These are phyloP conservation scores for Brenthis daphne DNA, from an alignment of 2,888 invertebrate genomes.

Conservation along the genomic window DNA sequence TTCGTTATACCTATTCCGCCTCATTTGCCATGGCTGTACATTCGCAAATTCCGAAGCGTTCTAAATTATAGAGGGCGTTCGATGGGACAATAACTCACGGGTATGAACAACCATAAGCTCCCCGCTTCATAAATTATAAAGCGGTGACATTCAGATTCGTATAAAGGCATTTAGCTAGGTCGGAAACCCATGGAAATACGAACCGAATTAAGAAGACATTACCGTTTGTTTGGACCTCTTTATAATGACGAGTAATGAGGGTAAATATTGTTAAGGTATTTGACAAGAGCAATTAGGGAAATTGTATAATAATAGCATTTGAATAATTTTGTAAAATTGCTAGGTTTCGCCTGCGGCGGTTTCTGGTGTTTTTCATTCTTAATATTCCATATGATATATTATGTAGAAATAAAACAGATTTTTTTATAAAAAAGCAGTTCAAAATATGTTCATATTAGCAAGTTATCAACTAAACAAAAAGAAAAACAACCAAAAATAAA, in stretches of 20 bases:
- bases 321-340: no score
- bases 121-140: slow-evolving; percentile 66
- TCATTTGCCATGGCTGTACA: slow-evolving; percentile 38
- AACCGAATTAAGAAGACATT: slow-evolving; percentile 62
- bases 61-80: slow-evolving; percentile 43
- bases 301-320: not conserved
- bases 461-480: no score
- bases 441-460: no score
- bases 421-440: no score
- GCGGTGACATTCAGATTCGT: slow-evolving; percentile 63
- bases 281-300: slow-evolving; percentile 11
- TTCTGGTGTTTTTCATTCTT: no score
- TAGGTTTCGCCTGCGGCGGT: no score
- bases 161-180: slow-evolving; percentile 58
- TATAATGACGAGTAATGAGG: slow-evolving; percentile 38
- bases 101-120: slow-evolving; percentile 63
- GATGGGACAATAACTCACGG: slow-evolving; percentile 57
- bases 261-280: slow-evolving; percentile 22
- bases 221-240: slow-evolving; percentile 46
- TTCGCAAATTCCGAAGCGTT: slow-evolving; percentile 37
- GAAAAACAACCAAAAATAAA: no score
- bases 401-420: no score
- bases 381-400: no score
- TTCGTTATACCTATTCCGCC: slow-evolving; percentile 34
- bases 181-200: slow-evolving; percentile 50